Base-by-base conservation (phyloP, 2,797 vertebrate species). In the Coregonus ussuriensis region DNA sequence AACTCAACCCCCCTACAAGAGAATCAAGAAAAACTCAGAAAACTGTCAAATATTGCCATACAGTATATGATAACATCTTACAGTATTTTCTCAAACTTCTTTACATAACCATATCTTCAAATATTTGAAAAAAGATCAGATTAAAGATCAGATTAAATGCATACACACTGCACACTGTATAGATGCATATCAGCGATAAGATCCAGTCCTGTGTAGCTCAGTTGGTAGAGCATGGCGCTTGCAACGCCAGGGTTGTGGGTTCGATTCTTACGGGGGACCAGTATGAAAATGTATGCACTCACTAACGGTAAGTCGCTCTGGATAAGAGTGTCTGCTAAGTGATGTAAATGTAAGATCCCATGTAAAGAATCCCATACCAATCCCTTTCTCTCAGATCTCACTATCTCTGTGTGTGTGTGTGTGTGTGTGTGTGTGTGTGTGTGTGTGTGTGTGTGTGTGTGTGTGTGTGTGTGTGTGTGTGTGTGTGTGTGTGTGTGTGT, bases 391-490 rank as follows among this genome's bases (percentile, higher is more conserved):
- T 54, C 51, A 70, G 16, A 9, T 25, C 67, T 62, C 31, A 15
- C 52, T 21, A 16, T 47, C 4, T 66, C 7, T n/a, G 21, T 33
- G 63, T 66, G 1, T 33, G 1, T 66, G 63, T 33, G 29, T 33
- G 63, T 66, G 29, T 66, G 62, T 65, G 59, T 63, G 59, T 63
- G 59, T 65, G 62, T 31, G 7, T 31, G 72, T 7, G 59, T 62
- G 21, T 25, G 21, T 4, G 3, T 1, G 31, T 75, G 82, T 75
- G 74, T 78, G 83, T 25, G 41, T 59, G 79, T 74, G 83, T 80
- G 21, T 21, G 21, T 59, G 79, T 74, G 82, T 80, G 81, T 54
- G 87, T 25, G 25, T 25, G 82, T 87, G 85, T 84, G 21, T 33
- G 63, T 66, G 21, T 33, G 63, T 66, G 1, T 33, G 1, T 66